Evolutionary conservation across 2,113 vertebrate genomes (phyloP), one percentile per base, ranked within the genome.

Genomic region (Oceanites oceanicus): DNA sequence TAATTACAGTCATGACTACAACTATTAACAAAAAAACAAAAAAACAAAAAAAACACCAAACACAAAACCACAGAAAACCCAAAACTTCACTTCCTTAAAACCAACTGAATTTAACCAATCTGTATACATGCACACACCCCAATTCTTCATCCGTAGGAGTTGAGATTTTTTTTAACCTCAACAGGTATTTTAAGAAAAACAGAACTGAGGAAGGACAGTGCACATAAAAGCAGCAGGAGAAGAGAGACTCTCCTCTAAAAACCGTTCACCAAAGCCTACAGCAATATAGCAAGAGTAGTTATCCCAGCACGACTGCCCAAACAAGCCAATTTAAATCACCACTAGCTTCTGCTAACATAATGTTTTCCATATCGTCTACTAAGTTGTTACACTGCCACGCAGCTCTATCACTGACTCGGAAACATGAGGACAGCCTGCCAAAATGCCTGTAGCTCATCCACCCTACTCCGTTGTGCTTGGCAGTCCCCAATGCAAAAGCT

Each of bases 51-150:
- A 38, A 49, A 22, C 5, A 9, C 42, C 30, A 73, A 75, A 74
- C 13, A 68, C 47, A 63, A 26, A 77, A 2, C 9, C 27, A 47
- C 26, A 59, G 53, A 77, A 32, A 0, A 0, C 1, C 8, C 10
- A 11, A 42, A 76, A 49, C 8, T 36, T 78, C 1, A 2, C 21
- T 74, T 66, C 44, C 61, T 71, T 63, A 49, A 66, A 95, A 42
- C 13, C 11, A 78, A 55, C 6, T 44, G 17, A 74, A 47, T 74
- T 55, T 65, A 78, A 74, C 13, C 10, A 12, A 47, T 23, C 15
- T 29, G 45, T 30, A 58, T 38, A 70, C 29, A 34, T 7, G 21
- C 61, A 40, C 25, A 13, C 15, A 17, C 7, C 20, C 34, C 25
- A 73, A 9, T 42, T 94, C 55, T 58, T 42, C 50, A 70, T 13